phyloP scores from a whole-genome alignment of 2,113 vertebrate genomes.

The Leucosticte australis region DNA sequence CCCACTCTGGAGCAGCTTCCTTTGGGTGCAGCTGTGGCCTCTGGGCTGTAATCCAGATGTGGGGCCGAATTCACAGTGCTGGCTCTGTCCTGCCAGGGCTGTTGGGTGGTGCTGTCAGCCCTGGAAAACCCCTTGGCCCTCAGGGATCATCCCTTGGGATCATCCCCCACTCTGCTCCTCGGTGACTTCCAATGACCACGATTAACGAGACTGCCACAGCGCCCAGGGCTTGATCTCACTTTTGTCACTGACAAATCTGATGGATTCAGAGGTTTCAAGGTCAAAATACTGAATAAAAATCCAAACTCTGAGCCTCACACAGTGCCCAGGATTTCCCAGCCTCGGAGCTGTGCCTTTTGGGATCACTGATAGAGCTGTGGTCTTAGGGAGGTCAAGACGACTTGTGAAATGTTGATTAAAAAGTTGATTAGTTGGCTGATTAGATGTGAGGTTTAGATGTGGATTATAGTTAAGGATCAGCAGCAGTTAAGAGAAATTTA shows the following conservation, averaged over 20 bases:
- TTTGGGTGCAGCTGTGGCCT: not conserved
- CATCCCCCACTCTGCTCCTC: not conserved
- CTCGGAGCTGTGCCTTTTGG: not conserved
- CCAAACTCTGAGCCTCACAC: not conserved
- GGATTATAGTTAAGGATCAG: conserved; percentile 8
- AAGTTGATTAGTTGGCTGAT: conserved; percentile 27
- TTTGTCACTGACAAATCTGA: not conserved
- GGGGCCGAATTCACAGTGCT: accelerated
- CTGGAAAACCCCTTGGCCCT: accelerated
- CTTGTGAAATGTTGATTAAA: conserved; percentile 6
- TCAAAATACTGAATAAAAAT: conserved; percentile 51
- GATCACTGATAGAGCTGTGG: not conserved
- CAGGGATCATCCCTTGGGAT: not conserved
- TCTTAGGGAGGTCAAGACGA: not conserved
- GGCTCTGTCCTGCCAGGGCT: not conserved
- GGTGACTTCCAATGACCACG: not conserved
- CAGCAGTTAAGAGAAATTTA: conserved; percentile 25
- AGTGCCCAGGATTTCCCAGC: not conserved
- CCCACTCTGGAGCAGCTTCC: not conserved
- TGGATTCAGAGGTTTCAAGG: conserved; percentile 32
- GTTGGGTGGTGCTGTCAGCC: not conserved
- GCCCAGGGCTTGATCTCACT: not conserved
- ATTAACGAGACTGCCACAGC: not conserved
- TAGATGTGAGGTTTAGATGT: not conserved
- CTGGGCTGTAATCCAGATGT: not conserved